These are phyloP conservation scores for Drosophila paulistorum DNA, from an alignment of 1,140 invertebrate species.

Conservation along the genomic window DNA sequence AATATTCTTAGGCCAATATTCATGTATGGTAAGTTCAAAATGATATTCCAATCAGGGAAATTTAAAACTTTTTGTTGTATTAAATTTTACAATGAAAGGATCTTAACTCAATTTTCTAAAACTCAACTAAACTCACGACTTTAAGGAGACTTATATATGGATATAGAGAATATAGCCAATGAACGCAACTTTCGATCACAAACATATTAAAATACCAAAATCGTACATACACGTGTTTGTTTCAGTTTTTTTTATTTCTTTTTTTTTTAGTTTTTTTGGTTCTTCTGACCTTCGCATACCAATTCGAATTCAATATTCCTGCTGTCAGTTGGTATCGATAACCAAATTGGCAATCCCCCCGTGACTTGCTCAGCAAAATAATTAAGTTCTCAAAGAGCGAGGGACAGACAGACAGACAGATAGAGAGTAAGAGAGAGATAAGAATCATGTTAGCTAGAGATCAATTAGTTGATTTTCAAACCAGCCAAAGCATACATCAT, in stretches of 20 bases:
- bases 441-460: conserved; percentile 80
- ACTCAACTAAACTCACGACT: too few relatives aligned
- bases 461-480: conserved; percentile 80
- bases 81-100: too few relatives aligned
- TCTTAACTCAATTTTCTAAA: too few relatives aligned
- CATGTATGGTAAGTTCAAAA: too few relatives aligned
- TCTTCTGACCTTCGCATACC: conserved; percentile 11
- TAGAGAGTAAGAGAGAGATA: conserved; percentile 39
- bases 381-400: conserved; percentile 74
- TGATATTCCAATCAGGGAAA: too few relatives aligned
- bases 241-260: not conserved
- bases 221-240: conserved; percentile 6
- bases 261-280: not conserved
- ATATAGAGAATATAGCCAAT: too few relatives aligned
- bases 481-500: conserved; percentile 72
- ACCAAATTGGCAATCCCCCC: conserved; percentile 59
- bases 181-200: not conserved
- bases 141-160: too few relatives aligned
- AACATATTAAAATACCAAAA: conserved; percentile 2
- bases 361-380: conserved; percentile 59
- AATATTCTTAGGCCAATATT: too few relatives aligned
- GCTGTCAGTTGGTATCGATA: conserved; percentile 52
- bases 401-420: conserved; percentile 2
- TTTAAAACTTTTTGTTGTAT: too few relatives aligned
- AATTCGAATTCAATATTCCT: conserved; percentile 17